Conservation (phyloP, 2,797 vertebrate species). For the Ataeniobius toweri region DNA sequence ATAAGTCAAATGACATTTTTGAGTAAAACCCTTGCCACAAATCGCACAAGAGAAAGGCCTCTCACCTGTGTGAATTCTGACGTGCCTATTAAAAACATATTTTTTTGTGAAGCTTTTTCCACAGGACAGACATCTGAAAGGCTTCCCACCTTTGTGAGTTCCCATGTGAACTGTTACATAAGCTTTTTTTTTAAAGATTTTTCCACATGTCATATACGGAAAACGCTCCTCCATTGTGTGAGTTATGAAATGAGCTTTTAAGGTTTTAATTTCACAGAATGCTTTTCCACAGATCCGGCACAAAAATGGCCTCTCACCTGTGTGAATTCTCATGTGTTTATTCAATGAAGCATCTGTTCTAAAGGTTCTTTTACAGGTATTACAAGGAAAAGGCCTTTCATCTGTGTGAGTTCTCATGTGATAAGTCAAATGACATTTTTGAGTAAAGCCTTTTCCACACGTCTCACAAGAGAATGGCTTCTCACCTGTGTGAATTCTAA, state of each 20-base stretch:
- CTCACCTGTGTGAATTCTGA: conserved; percentile 1
- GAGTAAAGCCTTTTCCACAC: background rate
- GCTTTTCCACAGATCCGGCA: background rate
- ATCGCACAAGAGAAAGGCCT: background rate
- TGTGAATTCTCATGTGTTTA: background rate
- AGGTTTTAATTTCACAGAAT: background rate
- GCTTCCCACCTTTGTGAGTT: background rate
- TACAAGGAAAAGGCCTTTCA: background rate
- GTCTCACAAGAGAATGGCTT: background rate
- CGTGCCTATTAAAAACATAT: background rate
- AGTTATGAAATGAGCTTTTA: background rate
- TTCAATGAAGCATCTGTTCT: background rate
- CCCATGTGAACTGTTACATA: background rate
- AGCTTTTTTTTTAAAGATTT: background rate
- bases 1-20: too few species aligned
- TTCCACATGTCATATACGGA: background rate
- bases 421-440: background rate
- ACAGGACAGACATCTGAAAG: background rate
- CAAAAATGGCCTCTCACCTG: background rate
- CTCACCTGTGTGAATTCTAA: background rate
- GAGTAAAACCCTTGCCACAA: background rate
- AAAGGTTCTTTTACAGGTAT: background rate
- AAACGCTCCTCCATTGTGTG: background rate
- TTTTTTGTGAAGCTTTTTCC: background rate
- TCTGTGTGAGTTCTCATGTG: background rate